Conservation (phyloP, 2,113 vertebrate genomes). For the Rynchops niger region DNA sequence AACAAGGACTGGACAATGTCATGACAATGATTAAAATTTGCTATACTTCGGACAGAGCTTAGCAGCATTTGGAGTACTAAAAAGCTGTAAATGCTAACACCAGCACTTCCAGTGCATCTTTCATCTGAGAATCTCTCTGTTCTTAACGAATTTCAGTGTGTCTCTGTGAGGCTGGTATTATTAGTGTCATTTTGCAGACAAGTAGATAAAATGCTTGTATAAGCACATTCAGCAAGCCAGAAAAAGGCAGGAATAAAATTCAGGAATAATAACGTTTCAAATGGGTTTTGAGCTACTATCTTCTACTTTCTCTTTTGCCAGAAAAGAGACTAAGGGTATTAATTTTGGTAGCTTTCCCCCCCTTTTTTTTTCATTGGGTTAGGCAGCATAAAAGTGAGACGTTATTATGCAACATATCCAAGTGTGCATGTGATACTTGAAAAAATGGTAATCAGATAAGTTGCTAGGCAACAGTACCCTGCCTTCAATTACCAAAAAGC, state of each 20-base stretch:
- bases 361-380: neutral
- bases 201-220: slow-evolving; percentile 40
- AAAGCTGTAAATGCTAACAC: slow-evolving; percentile 15
- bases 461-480: slow-evolving; percentile 64
- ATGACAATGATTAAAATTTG: slow-evolving; percentile 26
- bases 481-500: slow-evolving; percentile 58
- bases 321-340: neutral
- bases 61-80: neutral
- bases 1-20: slow-evolving; percentile 1
- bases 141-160: slow-evolving; percentile 35
- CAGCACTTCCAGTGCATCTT: neutral
- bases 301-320: neutral
- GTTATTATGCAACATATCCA: slow-evolving; percentile 54
- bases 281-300: neutral
- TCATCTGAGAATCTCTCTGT: neutral
- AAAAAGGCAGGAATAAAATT: neutral
- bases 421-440: slow-evolving; percentile 57
- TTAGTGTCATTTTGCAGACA: slow-evolving; percentile 49
- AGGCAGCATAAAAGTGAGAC: slow-evolving; percentile 26
- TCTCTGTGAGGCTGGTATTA: slow-evolving; percentile 22
- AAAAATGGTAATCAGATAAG: slow-evolving; percentile 71
- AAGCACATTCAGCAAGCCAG: slow-evolving; percentile 17
- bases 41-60: neutral
- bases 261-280: slow-evolving; percentile 12
- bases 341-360: neutral